Conservation (phyloP, 2,797 vertebrate species). For the Myotis pilosus region DNA sequence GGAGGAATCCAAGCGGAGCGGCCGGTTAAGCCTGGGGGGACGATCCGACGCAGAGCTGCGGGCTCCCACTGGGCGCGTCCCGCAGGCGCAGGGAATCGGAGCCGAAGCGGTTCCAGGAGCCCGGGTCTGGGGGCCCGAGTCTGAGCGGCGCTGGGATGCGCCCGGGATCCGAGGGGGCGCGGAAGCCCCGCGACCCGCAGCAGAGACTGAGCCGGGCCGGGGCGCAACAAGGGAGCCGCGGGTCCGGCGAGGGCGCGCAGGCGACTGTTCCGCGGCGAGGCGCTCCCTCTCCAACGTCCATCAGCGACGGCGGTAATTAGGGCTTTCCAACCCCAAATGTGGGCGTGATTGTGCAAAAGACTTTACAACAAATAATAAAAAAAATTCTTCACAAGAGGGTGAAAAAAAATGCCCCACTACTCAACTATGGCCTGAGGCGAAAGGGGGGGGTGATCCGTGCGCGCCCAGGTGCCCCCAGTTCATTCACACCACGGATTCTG, state of each 20-base stretch:
- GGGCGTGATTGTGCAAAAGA: conserved; percentile 87
- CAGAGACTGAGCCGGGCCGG: neutral
- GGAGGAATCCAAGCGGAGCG: conserved; percentile 79
- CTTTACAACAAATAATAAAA: conserved; percentile 84
- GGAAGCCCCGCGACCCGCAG: neutral
- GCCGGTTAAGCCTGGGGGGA: conserved; percentile 57
- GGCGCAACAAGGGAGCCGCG: conserved; percentile 49
- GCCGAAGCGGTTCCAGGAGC: conserved; percentile 5
- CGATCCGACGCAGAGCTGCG: conserved; percentile 39
- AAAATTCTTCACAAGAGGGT: conserved; percentile 84
- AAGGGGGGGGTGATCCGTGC: conserved; percentile 74
- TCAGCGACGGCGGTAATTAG: conserved; percentile 84
- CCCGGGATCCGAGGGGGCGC: conserved; percentile 61
- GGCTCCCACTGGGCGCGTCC: conserved; percentile 62
- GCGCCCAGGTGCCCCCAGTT: conserved; percentile 74
- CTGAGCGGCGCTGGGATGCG: conserved; percentile 36
- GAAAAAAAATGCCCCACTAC: conserved; percentile 73
- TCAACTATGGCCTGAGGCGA: conserved; percentile 78
- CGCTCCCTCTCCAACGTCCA: conserved; percentile 87
- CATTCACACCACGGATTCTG: conserved; percentile 67
- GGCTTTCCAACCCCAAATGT: conserved; percentile 85
- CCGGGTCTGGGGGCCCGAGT: neutral
- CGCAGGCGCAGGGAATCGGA: conserved; percentile 55
- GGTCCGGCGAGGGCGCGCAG: conserved; percentile 78
- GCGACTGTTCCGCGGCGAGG: conserved; percentile 79